A percentile compares a stretch with the other conserved stretches of the same genome.
Evolutionary conservation across 2,888 invertebrate genomes (phyloP).

Genomic region (Belgica antarctica): DNA sequence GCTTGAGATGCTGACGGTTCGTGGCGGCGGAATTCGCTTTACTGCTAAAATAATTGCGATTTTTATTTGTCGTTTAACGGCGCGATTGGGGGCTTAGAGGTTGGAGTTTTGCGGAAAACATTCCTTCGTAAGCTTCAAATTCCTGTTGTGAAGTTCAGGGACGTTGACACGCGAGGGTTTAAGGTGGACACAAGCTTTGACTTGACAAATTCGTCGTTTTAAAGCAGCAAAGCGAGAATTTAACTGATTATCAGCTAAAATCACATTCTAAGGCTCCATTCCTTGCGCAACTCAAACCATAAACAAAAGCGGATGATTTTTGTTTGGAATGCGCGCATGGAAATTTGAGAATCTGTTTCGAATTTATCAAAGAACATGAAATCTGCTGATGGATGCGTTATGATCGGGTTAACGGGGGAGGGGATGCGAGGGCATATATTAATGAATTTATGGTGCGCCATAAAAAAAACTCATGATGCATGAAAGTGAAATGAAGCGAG

Average conservation of each 20-base stretch:
- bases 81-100: not conserved
- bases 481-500: not conserved
- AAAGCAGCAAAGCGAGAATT: too few relatives aligned
- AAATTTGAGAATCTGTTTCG: slow-evolving; percentile 16
- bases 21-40: not conserved
- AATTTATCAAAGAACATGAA: slow-evolving; percentile 8
- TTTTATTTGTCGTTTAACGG: not conserved
- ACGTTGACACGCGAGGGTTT: too few relatives aligned
- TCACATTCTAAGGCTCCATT: too few relatives aligned
- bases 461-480: slow-evolving; percentile 9
- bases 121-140: not conserved
- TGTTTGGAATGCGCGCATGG: not conserved
- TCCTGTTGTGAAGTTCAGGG: not conserved
- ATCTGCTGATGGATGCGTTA: slow-evolving; percentile 2
- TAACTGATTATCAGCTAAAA: too few relatives aligned
- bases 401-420: not conserved
- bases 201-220: too few relatives aligned
- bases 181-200: too few relatives aligned
- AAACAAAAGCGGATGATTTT: too few relatives aligned
- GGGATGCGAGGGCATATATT: too few relatives aligned
- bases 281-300: too few relatives aligned
- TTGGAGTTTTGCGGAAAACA: not conserved
- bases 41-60: not conserved
- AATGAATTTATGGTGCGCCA: slow-evolving; percentile 35
- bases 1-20: not conserved